A percentile compares a stretch with the other conserved stretches of the same genome.
phyloP scores from a whole-genome alignment of 2,113 vertebrate genomes.

The Varanus komodoensis region DNA sequence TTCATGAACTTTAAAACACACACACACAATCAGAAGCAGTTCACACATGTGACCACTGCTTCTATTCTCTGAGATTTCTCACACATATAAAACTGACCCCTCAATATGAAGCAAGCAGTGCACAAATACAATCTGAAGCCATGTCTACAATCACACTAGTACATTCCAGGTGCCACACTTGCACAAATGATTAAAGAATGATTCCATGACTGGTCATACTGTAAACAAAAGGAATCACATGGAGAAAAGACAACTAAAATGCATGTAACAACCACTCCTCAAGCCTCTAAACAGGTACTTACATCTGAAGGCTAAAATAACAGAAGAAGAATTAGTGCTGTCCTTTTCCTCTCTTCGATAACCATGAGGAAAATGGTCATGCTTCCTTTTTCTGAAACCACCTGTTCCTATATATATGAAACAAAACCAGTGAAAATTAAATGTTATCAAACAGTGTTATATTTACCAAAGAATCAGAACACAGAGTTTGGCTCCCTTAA shows the following conservation, averaged over 20 bases:
- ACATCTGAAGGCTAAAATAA: conserved; percentile 90
- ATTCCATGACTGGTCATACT: neutral
- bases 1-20: neutral
- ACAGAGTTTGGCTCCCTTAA: neutral
- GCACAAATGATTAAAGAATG: neutral
- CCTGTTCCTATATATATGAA: conserved; percentile 75
- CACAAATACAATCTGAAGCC: neutral
- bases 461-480: conserved; percentile 1
- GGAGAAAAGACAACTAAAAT: neutral
- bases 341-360: conserved; percentile 82
- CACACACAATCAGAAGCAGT: neutral
- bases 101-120: neutral
- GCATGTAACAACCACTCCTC: neutral
- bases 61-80: neutral
- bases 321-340: conserved; percentile 76
- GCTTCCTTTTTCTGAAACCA: conserved; percentile 84
- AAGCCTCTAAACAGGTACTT: conserved; percentile 61
- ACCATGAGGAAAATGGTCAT: conserved; percentile 78
- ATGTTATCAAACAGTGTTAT: neutral
- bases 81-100: neutral
- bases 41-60: neutral
- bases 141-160: neutral
- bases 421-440: neutral
- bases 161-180: neutral
- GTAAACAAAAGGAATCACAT: neutral